Evolutionary conservation across 2,888 invertebrate species (phyloP), one percentile per base, ranked within the genome.

Genomic region (Mythimna lalbum): DNA sequence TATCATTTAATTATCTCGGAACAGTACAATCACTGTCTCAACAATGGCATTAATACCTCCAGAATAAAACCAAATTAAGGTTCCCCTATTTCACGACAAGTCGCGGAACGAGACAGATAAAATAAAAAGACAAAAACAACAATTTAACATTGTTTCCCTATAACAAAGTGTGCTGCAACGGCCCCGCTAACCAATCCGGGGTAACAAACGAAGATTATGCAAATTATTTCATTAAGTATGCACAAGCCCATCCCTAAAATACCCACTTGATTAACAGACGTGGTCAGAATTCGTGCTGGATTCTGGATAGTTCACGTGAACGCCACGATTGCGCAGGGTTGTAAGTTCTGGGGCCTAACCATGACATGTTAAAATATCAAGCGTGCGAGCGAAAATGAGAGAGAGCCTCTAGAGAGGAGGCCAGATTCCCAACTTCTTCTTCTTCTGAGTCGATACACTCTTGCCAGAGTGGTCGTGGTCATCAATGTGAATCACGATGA

Each of bases 241-340:
- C 86, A 80, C 82, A 72, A 71, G 66, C 66, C 72, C 68, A 63
- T 63, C 57, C 73, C 83, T 83, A 84, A 87, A 89, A 86, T 87
- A 86, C 82, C 84, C 83, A 85, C 84, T 89, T 87, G 84, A 88
- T 88, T 87, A 88, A 84, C 78, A 84, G 80, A 83, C 81, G 86
- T 81, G 85, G 76, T 69, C 69, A 66, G 84, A 83, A 86, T 86
- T 77, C 73, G 77, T 68, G 77, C 70, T 72, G 64, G 71, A 80
- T 69, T 79, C 66, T 69, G 64, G 71, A 80, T 76, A 85, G 71
- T 82, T 81, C 76, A 68, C 76, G 70, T 77, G 71, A 60, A 77
- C 55, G 43, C 47, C 39, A 64, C 64, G 53, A 72, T 57, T 62
- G 23, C 61, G 57, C 33, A 73, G 79, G 69, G 78, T 33, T 83